phyloP scores from a whole-genome alignment of 2,797 vertebrate species.

The Gymnothorax javanicus region DNA sequence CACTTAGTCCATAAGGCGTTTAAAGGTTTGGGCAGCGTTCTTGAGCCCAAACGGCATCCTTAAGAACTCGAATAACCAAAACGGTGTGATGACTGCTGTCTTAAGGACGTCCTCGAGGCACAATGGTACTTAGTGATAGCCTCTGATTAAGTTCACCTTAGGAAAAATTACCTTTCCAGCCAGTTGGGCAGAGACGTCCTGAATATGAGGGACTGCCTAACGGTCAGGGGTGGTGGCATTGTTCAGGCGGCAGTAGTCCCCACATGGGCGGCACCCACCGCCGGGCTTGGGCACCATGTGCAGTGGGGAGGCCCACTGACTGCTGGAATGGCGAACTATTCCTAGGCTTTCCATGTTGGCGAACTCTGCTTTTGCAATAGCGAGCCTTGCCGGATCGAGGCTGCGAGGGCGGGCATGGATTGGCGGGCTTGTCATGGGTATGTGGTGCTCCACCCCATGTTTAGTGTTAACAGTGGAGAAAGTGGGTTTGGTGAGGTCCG shows the following conservation, averaged over 20 bases:
- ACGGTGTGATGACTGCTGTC: not conserved
- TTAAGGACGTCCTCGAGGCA: not conserved
- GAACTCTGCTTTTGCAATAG: not conserved
- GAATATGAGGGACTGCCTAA: not conserved
- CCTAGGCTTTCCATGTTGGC: not conserved
- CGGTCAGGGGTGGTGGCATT: not conserved
- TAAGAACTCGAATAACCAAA: not conserved
- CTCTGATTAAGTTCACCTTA: slow-evolving; percentile 10
- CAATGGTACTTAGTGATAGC: slow-evolving; percentile 21
- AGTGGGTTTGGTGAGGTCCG: not conserved
- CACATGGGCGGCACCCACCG: not conserved
- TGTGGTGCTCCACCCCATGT: not conserved
- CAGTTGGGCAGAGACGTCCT: not conserved
- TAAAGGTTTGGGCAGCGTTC: not conserved
- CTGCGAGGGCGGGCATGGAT: not conserved
- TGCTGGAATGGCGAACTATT: not conserved
- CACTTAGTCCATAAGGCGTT: not conserved
- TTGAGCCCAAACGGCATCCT: slow-evolving; percentile 5
- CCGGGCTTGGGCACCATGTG: not conserved
- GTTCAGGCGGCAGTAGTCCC: not conserved
- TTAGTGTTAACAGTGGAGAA: not conserved
- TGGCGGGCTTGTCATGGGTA: not conserved
- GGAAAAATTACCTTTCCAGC: not conserved
- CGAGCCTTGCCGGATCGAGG: not conserved
- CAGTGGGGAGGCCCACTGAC: not conserved